Base-by-base conservation (phyloP, 2,888 invertebrate species). In the Cancer borealis region DNA sequence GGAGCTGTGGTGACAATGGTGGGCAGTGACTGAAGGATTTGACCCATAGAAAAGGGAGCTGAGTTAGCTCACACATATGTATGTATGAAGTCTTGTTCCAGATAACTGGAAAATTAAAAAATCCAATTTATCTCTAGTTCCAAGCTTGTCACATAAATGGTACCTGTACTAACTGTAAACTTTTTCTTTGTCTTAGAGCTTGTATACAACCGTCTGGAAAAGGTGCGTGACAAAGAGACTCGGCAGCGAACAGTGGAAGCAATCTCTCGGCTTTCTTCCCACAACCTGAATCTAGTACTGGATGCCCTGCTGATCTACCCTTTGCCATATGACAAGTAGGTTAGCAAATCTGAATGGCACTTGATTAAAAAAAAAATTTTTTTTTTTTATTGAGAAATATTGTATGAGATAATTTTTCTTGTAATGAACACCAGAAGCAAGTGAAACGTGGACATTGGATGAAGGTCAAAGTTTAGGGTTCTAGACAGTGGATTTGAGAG, bases 291-390 rank as follows among this genome's bases (percentile, higher is more conserved):
- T 39, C 79, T 92, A n/a, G 94, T 95, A n/a, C 87, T 94, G n/a
- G 95, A 95, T 60, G 93, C 92, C 3, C 49, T 95, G 5, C 92
- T 95, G 39, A 84, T 45, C 49, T 95, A 95, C 66, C 95, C 95
- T 14, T 84, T 95, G 10, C 95, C 95, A 30, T 95, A 95, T 89
- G 95, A 95, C 88, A 95, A 91, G 95, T 95, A n/a, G 46, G 90
- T 88, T 47, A 39, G 17, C 26, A 10, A 73, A 73, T 1, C n/a
- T 26, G 26, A 54, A 54, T 73, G 73, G 8, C 26, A 73, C 21
- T 3, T 60, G 60, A 60, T 21, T 21, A 60, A 14, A 54, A 54
- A 17, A 14, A n/a, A n/a, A n/a, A n/a, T 17, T 54, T 12, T 54
- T 17, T 14, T 17, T 12, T 10, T 54, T 17, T 8, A 54, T 54